Evolutionary conservation across 2,113 vertebrate species (phyloP).

Genomic region (Mixornis gularis): DNA sequence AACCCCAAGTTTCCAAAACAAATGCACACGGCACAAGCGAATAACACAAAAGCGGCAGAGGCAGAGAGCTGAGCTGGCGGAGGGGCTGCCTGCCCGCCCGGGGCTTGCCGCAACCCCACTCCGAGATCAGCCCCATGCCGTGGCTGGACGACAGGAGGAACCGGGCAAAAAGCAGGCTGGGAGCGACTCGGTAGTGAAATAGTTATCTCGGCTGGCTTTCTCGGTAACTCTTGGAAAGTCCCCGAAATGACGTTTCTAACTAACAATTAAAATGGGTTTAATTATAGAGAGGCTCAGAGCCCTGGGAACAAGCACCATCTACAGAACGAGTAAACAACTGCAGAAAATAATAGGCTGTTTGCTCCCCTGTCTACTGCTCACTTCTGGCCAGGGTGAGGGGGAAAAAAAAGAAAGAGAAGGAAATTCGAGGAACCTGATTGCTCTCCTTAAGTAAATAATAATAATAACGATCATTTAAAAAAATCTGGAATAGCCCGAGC

Average conservation of each 20-base stretch:
- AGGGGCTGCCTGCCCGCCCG: rapidly evolving
- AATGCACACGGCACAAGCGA: neutral
- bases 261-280: conserved; percentile 75
- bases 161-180: neutral
- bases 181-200: conserved; percentile 29
- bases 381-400: neutral
- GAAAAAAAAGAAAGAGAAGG: neutral
- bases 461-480: neutral
- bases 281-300: conserved; percentile 73
- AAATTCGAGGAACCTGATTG: conserved; percentile 9
- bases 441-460: conserved; percentile 14
- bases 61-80: rapidly evolving
- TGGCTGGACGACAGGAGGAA: rapidly evolving
- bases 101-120: rapidly evolving
- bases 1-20: conserved; percentile 18
- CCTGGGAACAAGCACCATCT: conserved; percentile 68
- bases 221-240: conserved; percentile 73
- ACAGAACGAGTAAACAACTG: conserved; percentile 69
- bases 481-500: neutral
- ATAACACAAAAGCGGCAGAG: neutral
- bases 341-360: conserved; percentile 47
- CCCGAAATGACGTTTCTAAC: conserved; percentile 75
- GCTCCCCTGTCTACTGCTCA: neutral
- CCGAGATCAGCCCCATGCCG: rapidly evolving
- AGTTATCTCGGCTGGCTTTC: conserved; percentile 47